These are phyloP conservation scores for Drosophila multiciliata DNA, from an alignment of 2,888 invertebrate genomes.

Conservation along the genomic window DNA sequence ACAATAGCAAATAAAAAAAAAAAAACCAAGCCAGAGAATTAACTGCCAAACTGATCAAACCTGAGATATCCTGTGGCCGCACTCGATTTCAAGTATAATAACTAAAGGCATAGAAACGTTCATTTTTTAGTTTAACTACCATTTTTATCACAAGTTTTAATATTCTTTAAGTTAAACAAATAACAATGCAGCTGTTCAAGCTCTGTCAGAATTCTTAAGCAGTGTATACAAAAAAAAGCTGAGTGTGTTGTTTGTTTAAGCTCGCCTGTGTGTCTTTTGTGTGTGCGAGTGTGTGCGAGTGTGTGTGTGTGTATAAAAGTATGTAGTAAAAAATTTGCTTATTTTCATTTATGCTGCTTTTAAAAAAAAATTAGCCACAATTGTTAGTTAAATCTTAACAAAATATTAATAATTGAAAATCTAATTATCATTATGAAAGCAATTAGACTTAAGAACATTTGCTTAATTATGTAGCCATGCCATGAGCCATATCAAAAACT, in stretches of 20 bases:
- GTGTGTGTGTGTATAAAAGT: background rate
- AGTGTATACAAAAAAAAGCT: slow-evolving; percentile 7
- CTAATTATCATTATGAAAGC: background rate
- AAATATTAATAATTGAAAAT: background rate
- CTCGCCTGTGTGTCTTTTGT: background rate
- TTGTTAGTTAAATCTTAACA: background rate
- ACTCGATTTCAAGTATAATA: background rate
- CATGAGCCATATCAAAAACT: background rate
- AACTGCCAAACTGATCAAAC: background rate
- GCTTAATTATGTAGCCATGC: background rate
- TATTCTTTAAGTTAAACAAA: background rate
- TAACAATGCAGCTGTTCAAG: background rate
- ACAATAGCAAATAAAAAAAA: slow-evolving; percentile 29
- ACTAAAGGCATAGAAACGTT: background rate
- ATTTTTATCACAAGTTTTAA: background rate
- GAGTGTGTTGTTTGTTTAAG: slow-evolving; percentile 11
- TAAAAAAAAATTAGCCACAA: background rate
- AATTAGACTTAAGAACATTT: background rate
- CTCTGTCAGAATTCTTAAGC: background rate
- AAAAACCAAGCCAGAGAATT: background rate
- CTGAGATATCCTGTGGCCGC: background rate
- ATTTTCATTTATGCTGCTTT: background rate
- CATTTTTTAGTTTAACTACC: too few relatives aligned
- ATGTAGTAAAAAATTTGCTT: background rate
- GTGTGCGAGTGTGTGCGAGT: background rate